A percentile compares a stretch with the other conserved stretches of the same genome.
These are phyloP conservation scores for Chromoteleia sp. DNA, from an alignment of 2,888 invertebrate genomes.

Conservation along the genomic window DNA sequence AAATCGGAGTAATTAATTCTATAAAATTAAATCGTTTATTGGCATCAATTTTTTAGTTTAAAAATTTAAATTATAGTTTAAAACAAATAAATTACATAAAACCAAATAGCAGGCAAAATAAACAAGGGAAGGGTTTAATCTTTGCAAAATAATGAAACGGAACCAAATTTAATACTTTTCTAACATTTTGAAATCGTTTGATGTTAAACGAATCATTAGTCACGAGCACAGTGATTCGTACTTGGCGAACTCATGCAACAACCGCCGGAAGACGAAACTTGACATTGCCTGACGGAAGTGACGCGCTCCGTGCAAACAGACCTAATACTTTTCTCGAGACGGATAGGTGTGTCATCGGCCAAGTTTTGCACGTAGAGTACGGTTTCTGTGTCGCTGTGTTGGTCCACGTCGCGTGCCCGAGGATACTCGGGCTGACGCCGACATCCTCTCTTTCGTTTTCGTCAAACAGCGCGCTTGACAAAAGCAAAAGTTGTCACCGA, in stretches of 20 bases:
- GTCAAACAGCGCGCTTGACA: conserved; percentile 56
- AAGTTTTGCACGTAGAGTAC: conserved; percentile 63
- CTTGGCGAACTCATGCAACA: conserved; percentile 71
- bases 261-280: conserved; percentile 83
- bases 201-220: conserved; percentile 42
- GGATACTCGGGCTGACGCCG: conserved; percentile 24
- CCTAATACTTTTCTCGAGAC: conserved; percentile 78
- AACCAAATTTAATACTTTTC: no score
- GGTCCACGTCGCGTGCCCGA: conserved; percentile 75
- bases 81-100: no score
- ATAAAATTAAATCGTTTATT: no score
- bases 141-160: not conserved
- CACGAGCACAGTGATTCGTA: conserved; percentile 36
- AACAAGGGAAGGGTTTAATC: no score
- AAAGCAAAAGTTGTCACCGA: conserved; percentile 74
- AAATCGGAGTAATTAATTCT: no score
- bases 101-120: no score
- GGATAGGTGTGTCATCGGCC: conserved; percentile 82
- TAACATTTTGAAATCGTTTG: conserved; percentile 29
- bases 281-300: conserved; percentile 84
- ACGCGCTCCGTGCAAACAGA: conserved; percentile 81
- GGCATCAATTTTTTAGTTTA: no score
- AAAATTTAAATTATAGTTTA: no score
- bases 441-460: conserved; percentile 64
- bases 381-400: conserved; percentile 50